These are phyloP conservation scores for Orius insidiosus DNA, from an alignment of 1,140 invertebrate species.

Conservation along the genomic window DNA sequence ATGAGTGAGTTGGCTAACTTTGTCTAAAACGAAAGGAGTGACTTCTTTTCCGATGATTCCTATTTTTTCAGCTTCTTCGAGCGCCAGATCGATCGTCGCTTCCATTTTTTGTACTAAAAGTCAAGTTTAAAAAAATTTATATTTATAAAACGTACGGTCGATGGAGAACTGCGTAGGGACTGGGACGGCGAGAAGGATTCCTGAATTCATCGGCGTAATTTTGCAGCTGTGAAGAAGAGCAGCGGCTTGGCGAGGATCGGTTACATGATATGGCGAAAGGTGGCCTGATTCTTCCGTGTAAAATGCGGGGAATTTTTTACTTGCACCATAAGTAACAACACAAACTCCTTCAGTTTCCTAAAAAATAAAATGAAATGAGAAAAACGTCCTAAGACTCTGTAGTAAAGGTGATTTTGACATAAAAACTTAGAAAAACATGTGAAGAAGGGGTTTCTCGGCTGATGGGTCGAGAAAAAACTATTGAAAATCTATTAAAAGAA, in stretches of 20 bases:
- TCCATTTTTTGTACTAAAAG: slow-evolving; percentile 29
- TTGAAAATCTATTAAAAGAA: too few relatives aligned
- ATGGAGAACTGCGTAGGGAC: slow-evolving; percentile 55
- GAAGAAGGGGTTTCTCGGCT: too few relatives aligned
- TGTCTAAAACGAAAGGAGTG: slow-evolving; percentile 75
- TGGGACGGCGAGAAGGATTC: slow-evolving; percentile 80
- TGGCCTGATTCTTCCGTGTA: slow-evolving; percentile 55
- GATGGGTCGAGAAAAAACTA: too few relatives aligned
- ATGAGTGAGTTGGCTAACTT: slow-evolving; percentile 55
- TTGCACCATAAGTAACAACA: slow-evolving; percentile 55
- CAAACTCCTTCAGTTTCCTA: slow-evolving; percentile 90
- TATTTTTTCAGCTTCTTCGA: slow-evolving; percentile 50
- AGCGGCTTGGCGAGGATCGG: slow-evolving; percentile 46
- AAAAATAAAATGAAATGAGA: too few relatives aligned
- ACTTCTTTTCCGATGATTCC: slow-evolving; percentile 72
- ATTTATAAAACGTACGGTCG: slow-evolving; percentile 26
- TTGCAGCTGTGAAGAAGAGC: slow-evolving; percentile 39
- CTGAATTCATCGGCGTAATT: slow-evolving; percentile 48
- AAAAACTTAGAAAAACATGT: too few relatives aligned
- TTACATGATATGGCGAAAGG: slow-evolving; percentile 49
- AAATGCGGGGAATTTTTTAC: slow-evolving; percentile 69
- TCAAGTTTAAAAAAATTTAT: not conserved
- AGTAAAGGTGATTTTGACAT: too few relatives aligned
- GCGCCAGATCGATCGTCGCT: slow-evolving; percentile 40
- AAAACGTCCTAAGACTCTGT: too few relatives aligned